Evolutionary conservation across 1,140 invertebrate species (phyloP).

Genomic region (Drosophila nannoptera): DNA sequence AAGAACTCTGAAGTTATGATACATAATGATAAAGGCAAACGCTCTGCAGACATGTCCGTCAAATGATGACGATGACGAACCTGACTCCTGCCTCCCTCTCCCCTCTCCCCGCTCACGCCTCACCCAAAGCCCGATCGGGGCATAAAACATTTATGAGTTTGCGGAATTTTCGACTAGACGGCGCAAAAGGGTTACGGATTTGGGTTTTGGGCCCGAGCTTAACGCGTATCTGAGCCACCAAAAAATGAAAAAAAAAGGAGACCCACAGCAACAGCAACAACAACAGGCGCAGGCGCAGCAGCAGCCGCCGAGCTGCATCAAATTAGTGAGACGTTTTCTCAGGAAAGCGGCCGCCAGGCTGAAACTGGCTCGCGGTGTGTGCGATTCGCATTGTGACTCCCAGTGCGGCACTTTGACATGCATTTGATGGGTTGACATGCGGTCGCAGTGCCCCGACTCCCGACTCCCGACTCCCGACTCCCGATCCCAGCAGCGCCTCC

Average conservation of each 20-base stretch:
- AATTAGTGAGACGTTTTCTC: slow-evolving; percentile 69
- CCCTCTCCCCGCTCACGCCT: too few species aligned
- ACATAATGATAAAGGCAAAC: slow-evolving; percentile 34
- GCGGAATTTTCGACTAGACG: slow-evolving; percentile 63
- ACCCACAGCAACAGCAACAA: too few species aligned
- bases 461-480: neutral
- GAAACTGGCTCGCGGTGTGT: neutral
- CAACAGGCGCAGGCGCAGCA: too few species aligned
- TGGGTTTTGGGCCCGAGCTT: slow-evolving; percentile 4
- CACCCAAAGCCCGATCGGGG: slow-evolving; percentile 13
- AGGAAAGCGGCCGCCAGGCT: slow-evolving; percentile 42
- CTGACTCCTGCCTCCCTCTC: too few species aligned
- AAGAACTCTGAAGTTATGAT: slow-evolving; percentile 13
- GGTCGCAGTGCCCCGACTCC: slow-evolving; percentile 22
- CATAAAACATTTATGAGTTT: slow-evolving; percentile 74
- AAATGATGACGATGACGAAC: slow-evolving; percentile 43
- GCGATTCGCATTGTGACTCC: slow-evolving; percentile 42
- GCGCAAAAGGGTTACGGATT: slow-evolving; percentile 32
- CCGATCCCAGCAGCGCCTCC: neutral
- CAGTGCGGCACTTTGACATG: slow-evolving; percentile 67
- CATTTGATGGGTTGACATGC: slow-evolving; percentile 63
- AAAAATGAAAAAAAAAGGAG: slow-evolving; percentile 21
- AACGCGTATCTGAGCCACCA: neutral
- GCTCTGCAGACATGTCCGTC: slow-evolving; percentile 43
- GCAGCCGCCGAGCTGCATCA: too few species aligned